Conservation (phyloP, 2,888 invertebrate genomes). For the Gisinianus flammeolus region DNA sequence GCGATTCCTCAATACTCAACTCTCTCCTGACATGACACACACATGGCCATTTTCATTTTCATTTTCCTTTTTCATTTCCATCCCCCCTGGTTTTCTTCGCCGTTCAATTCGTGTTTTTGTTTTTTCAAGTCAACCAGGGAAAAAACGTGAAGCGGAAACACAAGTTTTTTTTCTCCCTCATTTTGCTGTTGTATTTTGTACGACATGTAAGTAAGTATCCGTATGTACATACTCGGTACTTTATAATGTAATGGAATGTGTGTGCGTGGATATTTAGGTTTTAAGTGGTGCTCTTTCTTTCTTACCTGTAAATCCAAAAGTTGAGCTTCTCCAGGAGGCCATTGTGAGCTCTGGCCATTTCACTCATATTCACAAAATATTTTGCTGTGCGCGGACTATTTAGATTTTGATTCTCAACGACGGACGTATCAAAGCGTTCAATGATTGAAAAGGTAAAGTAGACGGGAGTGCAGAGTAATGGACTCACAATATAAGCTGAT, state of each 20-base stretch:
- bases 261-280: not conserved
- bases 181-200: not conserved
- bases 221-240: no score
- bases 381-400: conserved; percentile 67
- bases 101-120: not conserved
- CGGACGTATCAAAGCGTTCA: conserved; percentile 53
- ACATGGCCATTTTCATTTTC: no score
- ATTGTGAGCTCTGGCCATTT: conserved; percentile 68
- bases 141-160: not conserved
- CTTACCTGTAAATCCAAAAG: conserved; percentile 83
- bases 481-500: conserved; percentile 80
- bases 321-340: conserved; percentile 67
- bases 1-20: no score
- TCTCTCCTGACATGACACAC: no score
- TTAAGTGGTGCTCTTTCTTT: conserved; percentile 13
- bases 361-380: conserved; percentile 74
- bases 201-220: no score
- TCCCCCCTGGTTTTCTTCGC: no score
- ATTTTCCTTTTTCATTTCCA: no score
- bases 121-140: not conserved
- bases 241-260: not conserved
- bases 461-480: conserved; percentile 83
- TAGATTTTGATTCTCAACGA: no score
- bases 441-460: conserved; percentile 77
- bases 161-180: not conserved